Percentiles rank a stretch among this genome's conserved stretches.
phyloP scores from a whole-genome alignment of 2,113 vertebrate genomes.

The Emydura subglobosa region DNA sequence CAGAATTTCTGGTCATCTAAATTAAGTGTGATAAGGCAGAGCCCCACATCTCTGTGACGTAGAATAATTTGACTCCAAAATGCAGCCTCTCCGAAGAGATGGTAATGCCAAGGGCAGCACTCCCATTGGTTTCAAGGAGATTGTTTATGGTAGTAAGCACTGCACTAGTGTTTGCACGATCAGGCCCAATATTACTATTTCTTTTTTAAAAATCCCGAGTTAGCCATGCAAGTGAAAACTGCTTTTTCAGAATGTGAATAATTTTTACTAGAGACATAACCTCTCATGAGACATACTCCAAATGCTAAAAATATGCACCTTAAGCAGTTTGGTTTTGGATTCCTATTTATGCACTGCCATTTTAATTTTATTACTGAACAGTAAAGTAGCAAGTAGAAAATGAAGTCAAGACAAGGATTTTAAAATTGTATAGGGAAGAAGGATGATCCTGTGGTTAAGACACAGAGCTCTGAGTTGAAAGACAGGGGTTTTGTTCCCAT shows the following conservation, averaged over 20 bases:
- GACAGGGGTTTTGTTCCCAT: neutral
- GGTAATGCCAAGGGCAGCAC: neutral
- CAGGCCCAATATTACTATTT: neutral
- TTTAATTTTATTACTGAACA: constrained; percentile 12
- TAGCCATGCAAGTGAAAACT: neutral
- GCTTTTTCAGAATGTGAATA: neutral
- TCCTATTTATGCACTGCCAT: constrained; percentile 27
- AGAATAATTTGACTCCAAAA: neutral
- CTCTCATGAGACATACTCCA: neutral
- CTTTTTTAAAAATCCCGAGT: neutral
- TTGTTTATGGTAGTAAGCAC: neutral
- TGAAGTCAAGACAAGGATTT: neutral
- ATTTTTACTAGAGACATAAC: neutral
- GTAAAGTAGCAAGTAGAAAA: constrained; percentile 4
- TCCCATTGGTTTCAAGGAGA: neutral
- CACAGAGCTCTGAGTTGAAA: constrained; percentile 15
- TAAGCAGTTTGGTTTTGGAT: constrained; percentile 12
- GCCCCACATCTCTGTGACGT: neutral
- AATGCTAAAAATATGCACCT: neutral
- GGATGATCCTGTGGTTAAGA: neutral
- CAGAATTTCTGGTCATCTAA: neutral
- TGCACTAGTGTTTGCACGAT: neutral
- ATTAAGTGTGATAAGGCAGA: neutral
- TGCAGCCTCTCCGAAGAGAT: neutral
- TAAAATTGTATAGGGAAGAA: constrained; percentile 24